Evolutionary conservation across 2,888 invertebrate genomes (phyloP).

Genomic region (Desoria tigrina): DNA sequence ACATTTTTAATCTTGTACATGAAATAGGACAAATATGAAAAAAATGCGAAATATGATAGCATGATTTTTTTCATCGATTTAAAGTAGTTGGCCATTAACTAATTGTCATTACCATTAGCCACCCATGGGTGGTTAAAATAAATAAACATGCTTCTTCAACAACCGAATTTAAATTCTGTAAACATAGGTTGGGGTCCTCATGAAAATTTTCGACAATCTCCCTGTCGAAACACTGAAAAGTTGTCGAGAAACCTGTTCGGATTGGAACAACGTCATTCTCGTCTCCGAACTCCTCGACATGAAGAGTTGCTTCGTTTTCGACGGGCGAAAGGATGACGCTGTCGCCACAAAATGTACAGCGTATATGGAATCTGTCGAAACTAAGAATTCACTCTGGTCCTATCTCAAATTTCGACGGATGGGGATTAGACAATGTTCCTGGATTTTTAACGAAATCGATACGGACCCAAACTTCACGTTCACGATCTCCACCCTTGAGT

Average conservation of each 20-base stretch:
- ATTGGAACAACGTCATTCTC: constrained; percentile 40
- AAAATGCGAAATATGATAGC: too few species aligned
- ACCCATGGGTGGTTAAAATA: too few species aligned
- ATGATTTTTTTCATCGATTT: too few species aligned
- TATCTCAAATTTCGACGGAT: constrained; percentile 41
- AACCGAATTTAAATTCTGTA: too few species aligned
- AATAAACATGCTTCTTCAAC: too few species aligned
- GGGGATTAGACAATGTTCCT: constrained; percentile 41
- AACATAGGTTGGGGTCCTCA: constrained; percentile 37
- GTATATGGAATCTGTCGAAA: constrained; percentile 39
- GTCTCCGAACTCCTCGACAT: constrained; percentile 32
- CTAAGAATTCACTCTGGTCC: constrained; percentile 43
- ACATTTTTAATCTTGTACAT: too few species aligned
- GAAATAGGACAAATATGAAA: too few species aligned
- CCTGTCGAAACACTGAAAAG: constrained; percentile 39
- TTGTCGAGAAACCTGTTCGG: constrained; percentile 33
- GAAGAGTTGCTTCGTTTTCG: constrained; percentile 46
- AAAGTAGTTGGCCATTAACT: too few species aligned
- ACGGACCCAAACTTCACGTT: constrained; percentile 18
- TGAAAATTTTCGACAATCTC: constrained; percentile 37
- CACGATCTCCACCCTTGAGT: constrained; percentile 48
- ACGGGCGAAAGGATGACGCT: constrained; percentile 47
- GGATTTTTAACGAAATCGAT: constrained; percentile 37
- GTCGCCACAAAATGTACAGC: constrained; percentile 35
- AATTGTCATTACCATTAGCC: too few species aligned